phyloP scores from a whole-genome alignment of 1,140 invertebrate genomes.

The Thalassaphorura encarpata region DNA sequence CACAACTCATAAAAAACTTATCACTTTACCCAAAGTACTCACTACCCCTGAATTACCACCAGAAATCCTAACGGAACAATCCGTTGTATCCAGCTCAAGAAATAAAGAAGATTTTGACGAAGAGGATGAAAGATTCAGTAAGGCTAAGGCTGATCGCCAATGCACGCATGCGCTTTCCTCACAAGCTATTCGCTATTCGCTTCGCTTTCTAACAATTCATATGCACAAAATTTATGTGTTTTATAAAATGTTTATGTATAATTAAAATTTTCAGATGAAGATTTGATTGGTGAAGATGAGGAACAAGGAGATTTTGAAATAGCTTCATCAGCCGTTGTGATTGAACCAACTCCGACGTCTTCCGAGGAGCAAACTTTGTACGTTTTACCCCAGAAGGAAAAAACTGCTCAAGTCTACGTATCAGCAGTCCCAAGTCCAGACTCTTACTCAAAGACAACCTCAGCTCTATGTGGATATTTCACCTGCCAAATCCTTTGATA shows the following conservation, averaged over 20 bases:
- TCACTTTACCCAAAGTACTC: constrained; percentile 37
- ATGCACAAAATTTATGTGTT: too few relatives aligned
- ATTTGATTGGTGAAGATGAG: too few relatives aligned
- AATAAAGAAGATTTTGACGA: constrained; percentile 7
- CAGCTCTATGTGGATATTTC: constrained; percentile 26
- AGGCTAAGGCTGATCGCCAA: neutral
- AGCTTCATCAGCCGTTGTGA: too few relatives aligned
- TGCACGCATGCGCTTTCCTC: neutral
- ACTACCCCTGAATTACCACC: constrained; percentile 12
- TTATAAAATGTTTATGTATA: too few relatives aligned
- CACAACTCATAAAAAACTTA: too few relatives aligned
- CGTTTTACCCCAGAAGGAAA: constrained; percentile 25
- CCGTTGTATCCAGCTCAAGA: constrained; percentile 17
- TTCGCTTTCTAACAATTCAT: too few relatives aligned
- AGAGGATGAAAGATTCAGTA: constrained; percentile 1
- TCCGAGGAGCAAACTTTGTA: constrained; percentile 31
- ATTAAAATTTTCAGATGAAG: too few relatives aligned
- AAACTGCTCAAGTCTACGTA: constrained; percentile 25
- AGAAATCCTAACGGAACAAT: neutral
- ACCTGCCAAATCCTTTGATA: constrained; percentile 22
- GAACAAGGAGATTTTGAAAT: too few relatives aligned
- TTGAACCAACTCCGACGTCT: constrained; percentile 20
- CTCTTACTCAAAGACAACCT: constrained; percentile 26
- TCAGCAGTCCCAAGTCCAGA: constrained; percentile 27
- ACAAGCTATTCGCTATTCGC: too few relatives aligned